Evolutionary conservation across 1,140 invertebrate genomes (phyloP), one percentile per base, ranked within the genome.

Genomic region (Steinernema khuongi): DNA sequence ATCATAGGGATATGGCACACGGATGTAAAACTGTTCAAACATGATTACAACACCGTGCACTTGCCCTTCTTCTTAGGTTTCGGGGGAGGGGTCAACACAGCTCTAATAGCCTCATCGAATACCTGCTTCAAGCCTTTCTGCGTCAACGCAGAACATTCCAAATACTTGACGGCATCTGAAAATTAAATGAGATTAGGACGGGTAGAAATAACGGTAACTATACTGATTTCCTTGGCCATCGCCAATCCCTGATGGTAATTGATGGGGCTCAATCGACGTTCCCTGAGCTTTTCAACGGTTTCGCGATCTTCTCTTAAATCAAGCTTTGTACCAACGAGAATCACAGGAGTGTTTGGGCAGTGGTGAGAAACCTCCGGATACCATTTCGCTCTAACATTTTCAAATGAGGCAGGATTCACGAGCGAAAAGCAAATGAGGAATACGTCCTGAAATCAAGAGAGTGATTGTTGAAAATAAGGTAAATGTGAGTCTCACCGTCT

Each of bases 301-400:
- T 93, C 93, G 86, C 95, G 94, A 86, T 99, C 96, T 85, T 99
- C 96, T 83, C 96, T 90, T 69, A 99, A 89, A 90, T 99, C 96
- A 44, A 89, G 86, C 80, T 90, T 90, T 32, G 89, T 91, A 32
- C 89, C 83, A 31, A 90, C 85, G 18, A 90, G 85, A 72, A 90
- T 89, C 50, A 90, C 89, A 2, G 89, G 89, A 28, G 89, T 89
- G 72, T 87, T 87, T 0, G 88, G 88, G 83, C 89, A 89, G 78
- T 90, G 89, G 81, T 90, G 89, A 68, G 86, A 87, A 14, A 90
- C 88, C 82, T 90, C 89, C 1, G 88, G 88, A 76, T 85, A 88
- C 88, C 88, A 87, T 77, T 98, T 99, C 73, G 94, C 95, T 83
- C 94, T 89, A 67, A 99, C 96, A 87, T 99, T 99, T 88, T 99